A percentile compares a stretch with the other conserved stretches of the same genome.
Conservation (phyloP, 1,140 invertebrate genomes). For the Lasioglossum albipes region DNA sequence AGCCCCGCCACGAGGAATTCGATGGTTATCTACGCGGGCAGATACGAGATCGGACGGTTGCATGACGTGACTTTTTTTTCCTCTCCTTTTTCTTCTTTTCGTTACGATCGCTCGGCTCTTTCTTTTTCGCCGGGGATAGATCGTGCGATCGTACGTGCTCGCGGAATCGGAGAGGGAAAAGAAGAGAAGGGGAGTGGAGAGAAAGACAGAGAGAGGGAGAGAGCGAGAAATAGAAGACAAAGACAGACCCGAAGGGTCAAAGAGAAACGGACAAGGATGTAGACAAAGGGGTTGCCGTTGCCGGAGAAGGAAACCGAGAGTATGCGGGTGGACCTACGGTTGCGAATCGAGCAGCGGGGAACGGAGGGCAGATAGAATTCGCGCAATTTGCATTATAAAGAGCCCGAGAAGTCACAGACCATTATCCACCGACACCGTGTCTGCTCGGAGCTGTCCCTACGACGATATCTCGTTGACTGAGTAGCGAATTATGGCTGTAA, state of each 20-base stretch:
- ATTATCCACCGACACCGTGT: slow-evolving; percentile 54
- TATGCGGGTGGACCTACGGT: neutral
- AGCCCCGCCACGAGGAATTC: slow-evolving; percentile 61
- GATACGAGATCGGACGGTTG: slow-evolving; percentile 65
- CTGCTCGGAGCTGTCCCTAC: slow-evolving; percentile 39
- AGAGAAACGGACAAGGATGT: neutral
- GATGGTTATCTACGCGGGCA: slow-evolving; percentile 64
- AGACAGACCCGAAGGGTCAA: neutral
- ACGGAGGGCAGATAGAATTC: slow-evolving; percentile 39
- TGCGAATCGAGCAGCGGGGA: neutral
- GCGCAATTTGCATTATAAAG: slow-evolving; percentile 54
- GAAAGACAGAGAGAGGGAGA: neutral
- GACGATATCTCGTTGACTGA: slow-evolving; percentile 48
- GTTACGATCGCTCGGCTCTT: slow-evolving; percentile 43
- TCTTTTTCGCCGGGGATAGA: slow-evolving; percentile 18
- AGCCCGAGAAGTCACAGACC: slow-evolving; percentile 43
- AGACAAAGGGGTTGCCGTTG: neutral
- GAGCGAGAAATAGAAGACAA: too few relatives aligned
- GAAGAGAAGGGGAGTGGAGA: neutral
- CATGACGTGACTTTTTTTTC: slow-evolving; percentile 55
- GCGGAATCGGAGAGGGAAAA: slow-evolving; percentile 10
- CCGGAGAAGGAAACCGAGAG: neutral
- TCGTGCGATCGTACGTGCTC: slow-evolving; percentile 25
- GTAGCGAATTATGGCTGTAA: slow-evolving; percentile 51
- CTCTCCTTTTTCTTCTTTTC: neutral